phyloP scores from a whole-genome alignment of 1,140 invertebrate genomes.

The Gryon sp. region DNA sequence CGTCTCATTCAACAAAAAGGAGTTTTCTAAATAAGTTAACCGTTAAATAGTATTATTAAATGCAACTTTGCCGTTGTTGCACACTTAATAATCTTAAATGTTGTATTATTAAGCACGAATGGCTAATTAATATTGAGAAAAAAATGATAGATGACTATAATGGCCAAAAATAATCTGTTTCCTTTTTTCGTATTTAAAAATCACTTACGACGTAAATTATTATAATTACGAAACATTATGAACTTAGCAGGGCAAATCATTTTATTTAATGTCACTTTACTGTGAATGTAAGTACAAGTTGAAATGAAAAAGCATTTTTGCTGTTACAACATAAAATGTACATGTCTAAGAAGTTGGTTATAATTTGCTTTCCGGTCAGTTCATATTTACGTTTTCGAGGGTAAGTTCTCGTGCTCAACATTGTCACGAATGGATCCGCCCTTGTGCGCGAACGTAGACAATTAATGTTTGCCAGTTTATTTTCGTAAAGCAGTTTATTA shows the following conservation, averaged over 20 bases:
- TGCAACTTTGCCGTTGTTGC: constrained; percentile 10
- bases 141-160: too few species aligned
- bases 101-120: constrained; percentile 22
- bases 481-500: constrained; percentile 68
- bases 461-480: constrained; percentile 65
- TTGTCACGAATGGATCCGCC: constrained; percentile 54
- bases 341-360: too few species aligned
- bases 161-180: too few species aligned
- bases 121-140: constrained; percentile 33
- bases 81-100: constrained; percentile 39
- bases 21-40: constrained; percentile 75
- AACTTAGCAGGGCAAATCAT: too few species aligned
- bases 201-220: too few species aligned
- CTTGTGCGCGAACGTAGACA: constrained; percentile 51
- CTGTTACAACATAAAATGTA: too few species aligned
- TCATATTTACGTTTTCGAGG: constrained; percentile 9
- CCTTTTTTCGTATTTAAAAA: too few species aligned
- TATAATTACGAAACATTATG: too few species aligned
- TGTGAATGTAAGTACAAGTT: too few species aligned
- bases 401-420: constrained; percentile 41
- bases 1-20: constrained; percentile 68
- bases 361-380: too few species aligned
- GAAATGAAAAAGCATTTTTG: too few species aligned
- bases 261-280: too few species aligned
- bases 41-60: constrained; percentile 46